Base-by-base conservation (phyloP, 2,888 invertebrate species). In the Macrosoma leucophasiata region DNA sequence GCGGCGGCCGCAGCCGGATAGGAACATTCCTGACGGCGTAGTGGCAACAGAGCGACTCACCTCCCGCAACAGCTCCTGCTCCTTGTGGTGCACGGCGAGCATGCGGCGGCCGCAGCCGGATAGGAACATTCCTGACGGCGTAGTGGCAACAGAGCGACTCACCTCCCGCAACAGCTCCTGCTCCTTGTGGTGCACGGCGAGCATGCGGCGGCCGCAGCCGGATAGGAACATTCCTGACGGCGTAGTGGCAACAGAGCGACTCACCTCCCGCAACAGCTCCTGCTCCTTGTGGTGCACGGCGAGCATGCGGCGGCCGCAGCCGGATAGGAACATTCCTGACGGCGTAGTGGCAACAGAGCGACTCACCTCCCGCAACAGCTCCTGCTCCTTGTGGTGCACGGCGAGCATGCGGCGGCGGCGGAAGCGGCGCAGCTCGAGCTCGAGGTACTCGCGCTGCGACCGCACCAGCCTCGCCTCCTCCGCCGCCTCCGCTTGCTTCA, bases 391-490 rank as follows among this genome's bases (percentile, higher is more conserved):
- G 63, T 91, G 91, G 62, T 97, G 97, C 63, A 90, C 89, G 50
- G 91, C 89, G 40, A 96, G 87, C 81, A 97, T 88, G 73, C 95
- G 94, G 84, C 94, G 93, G 73, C 97, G 90, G 36, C 94, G 89
- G 79, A 95, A 96, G 72, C 96, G 95, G 20, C 97, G 88, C 68
- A 97, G 90, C 87, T 97, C 96, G 55, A 96, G 87, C 62, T 97
- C 95, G 55, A 96, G 87, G 71, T 95, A 93, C 71, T 96, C 95
- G 61, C 93, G 92, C 81, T 98, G 97, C 46, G 93, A 91, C 36
- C 94, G 89, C 54, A 94, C 87, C 62, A 97, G 86, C 54, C 94
- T 88, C 75, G 94, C 92, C 75, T 97, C 95, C 59, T 96, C 95
- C 55, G 93, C 94, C 44, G 93, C 93, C 73, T 97, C 96, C 43